Conservation (phyloP, 2,888 invertebrate species). For the Papilio gigon region DNA sequence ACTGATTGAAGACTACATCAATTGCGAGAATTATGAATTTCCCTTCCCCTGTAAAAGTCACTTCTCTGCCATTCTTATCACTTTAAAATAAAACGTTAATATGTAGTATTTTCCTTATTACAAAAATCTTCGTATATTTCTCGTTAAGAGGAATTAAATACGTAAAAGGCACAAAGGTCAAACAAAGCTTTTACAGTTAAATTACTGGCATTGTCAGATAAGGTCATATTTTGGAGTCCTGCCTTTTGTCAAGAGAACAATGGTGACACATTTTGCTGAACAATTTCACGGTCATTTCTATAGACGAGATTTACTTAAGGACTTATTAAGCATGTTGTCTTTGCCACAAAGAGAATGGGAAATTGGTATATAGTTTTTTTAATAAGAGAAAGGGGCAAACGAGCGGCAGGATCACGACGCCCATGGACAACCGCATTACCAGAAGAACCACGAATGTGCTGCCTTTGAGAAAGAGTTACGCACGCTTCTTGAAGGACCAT, state of each 20-base stretch:
- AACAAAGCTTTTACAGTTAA: slow-evolving; percentile 5
- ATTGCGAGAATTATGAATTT: background rate
- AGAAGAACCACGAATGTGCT: no score
- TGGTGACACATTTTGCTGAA: slow-evolving; percentile 7
- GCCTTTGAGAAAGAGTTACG: no score
- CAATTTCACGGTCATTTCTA: slow-evolving; percentile 30
- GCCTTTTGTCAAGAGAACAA: slow-evolving; percentile 27
- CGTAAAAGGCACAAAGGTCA: background rate
- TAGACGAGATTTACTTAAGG: background rate
- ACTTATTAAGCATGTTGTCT: no score
- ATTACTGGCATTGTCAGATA: slow-evolving; percentile 29
- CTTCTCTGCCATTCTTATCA: background rate
- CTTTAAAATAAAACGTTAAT: background rate
- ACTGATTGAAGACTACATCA: no score
- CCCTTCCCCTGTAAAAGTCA: background rate
- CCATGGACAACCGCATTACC: no score
- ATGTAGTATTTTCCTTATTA: background rate
- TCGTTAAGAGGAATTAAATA: slow-evolving; percentile 1
- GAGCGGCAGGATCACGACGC: no score
- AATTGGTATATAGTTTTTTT: no score
- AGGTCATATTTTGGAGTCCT: slow-evolving; percentile 23
- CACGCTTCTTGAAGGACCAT: no score
- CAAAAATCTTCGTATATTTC: background rate
- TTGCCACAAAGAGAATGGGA: no score
- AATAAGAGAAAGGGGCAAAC: no score